Conservation (phyloP, 2,113 vertebrate species). For the Ceratotherium simum region DNA sequence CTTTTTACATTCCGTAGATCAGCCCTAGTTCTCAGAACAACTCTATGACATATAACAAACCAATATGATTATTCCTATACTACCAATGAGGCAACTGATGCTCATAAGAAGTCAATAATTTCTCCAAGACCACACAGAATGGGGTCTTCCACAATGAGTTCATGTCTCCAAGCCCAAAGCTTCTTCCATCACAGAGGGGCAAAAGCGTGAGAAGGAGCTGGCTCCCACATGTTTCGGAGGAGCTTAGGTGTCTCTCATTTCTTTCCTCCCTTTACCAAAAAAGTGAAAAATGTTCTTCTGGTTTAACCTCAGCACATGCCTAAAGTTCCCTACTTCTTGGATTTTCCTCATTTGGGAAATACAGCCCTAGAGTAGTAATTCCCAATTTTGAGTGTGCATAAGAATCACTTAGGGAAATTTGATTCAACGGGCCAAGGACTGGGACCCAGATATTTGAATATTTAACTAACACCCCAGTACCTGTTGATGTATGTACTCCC, state of each 20-base stretch:
- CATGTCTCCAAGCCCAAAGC: not conserved
- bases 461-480: not conserved
- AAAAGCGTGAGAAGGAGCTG: not conserved
- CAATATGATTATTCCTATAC: not conserved
- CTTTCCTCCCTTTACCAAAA: not conserved
- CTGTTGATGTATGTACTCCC: not conserved
- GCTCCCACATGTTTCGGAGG: not conserved
- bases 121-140: not conserved
- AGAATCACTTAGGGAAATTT: not conserved
- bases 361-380: not conserved
- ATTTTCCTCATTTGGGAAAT: not conserved
- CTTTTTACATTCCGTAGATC: not conserved
- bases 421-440: not conserved
- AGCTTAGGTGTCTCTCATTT: not conserved
- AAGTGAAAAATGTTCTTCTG: not conserved
- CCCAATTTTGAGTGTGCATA: not conserved
- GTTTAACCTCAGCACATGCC: not conserved
- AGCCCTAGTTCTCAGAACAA: not conserved
- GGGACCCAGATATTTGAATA: not conserved
- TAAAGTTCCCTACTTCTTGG: not conserved
- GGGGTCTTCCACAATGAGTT: not conserved
- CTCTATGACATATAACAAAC: not conserved
- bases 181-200: not conserved
- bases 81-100: not conserved
- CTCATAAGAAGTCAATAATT: not conserved